Evolutionary conservation across 1,140 invertebrate species (phyloP), one percentile per base, ranked within the genome.

Genomic region (Bombyx mandarina): DNA sequence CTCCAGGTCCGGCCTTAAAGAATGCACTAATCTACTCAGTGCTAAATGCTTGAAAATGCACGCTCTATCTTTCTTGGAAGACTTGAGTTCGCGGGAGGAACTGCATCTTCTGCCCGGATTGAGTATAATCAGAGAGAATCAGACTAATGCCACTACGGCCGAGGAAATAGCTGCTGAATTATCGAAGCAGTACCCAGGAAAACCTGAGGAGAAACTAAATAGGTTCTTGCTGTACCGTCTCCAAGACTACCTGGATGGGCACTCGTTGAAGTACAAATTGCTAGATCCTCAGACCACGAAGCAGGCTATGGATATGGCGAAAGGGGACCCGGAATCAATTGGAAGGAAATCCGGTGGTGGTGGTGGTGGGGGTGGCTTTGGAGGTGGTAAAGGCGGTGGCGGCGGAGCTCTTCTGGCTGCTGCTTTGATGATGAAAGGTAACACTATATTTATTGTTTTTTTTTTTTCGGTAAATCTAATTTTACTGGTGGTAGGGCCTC

Each of bases 11-110:
- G 43, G 53, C 52, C 66, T 75, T 1, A 87, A 83, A 56, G 84
- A 87, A 69, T 87, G 84, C 53, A 78, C 66, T 26, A 69, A 64
- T 22, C 71, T 69, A 45, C 54, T 87, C 56, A 94, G 91, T 81
- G 88, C 91, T 12, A 93, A 93, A 69, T 96, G 94, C 73, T 78
- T 95, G 1, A 95, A 95, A 74, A 84, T 96, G 45, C 94, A 94
- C 63, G 90, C 94, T 43, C 90, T 94, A 1, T 92, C 91, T 3
- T 92, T 94, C 71, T 87, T 95, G 56, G 93, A 95, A 69, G 91
- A 91, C 56, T 67, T 95, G 5, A 81, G 77, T 61, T 80, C 82
- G 68, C 73, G 75, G 49, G 79, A 85, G 61, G 84, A 87, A 61
- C 71, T 87, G 0, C 61, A 65, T 45, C 69, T 87, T 1, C 63